Conservation (phyloP, 2,113 vertebrate species). For the Microcebus ravelobensis region DNA sequence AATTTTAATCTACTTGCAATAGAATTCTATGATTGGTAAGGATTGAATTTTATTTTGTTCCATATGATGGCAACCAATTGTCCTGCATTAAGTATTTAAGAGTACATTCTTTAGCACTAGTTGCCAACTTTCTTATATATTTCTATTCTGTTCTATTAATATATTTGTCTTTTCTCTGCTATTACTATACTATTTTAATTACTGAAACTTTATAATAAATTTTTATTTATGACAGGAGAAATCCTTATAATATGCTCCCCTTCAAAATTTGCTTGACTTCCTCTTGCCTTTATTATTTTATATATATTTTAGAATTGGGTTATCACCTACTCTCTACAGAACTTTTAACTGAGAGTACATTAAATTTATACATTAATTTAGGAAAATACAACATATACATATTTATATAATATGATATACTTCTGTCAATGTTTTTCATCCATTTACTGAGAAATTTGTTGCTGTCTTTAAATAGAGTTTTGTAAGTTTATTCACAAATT, state of each 20-base stretch:
- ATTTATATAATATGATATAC: neutral
- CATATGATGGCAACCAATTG: neutral
- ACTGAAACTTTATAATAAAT: neutral
- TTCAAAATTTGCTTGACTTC: conserved; percentile 14
- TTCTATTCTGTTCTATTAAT: neutral
- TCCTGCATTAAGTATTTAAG: neutral
- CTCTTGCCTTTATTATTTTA: neutral
- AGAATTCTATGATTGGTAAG: neutral
- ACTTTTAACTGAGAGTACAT: neutral
- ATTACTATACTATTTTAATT: neutral
- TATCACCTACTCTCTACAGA: neutral
- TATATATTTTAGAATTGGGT: neutral
- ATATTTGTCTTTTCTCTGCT: neutral
- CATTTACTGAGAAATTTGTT: neutral
- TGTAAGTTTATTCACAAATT: neutral
- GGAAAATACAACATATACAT: neutral
- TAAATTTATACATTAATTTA: neutral
- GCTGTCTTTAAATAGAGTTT: conserved; percentile 12
- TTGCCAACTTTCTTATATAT: neutral
- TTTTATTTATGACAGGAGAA: conserved; percentile 14
- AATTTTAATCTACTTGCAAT: neutral
- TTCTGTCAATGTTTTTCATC: neutral
- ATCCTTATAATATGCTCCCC: neutral
- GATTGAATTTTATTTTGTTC: neutral
- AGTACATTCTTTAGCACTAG: neutral